Evolutionary conservation across 2,888 invertebrate genomes (phyloP), one percentile per base, ranked within the genome.

Genomic region (Seladonia tumulorum): DNA sequence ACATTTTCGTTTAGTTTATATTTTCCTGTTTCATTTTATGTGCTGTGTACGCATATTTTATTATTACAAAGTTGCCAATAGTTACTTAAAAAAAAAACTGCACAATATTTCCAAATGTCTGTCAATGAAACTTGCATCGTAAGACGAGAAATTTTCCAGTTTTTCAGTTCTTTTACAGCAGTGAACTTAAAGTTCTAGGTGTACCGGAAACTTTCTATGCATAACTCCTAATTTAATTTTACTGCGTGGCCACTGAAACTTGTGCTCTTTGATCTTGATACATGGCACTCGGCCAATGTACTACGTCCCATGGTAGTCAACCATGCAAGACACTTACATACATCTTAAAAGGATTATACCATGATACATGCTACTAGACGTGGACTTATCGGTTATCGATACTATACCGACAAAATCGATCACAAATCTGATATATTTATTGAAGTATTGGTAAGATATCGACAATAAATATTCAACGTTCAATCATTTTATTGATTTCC

Each of bases 261-360:
- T 60, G 12, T 25, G 25, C 60, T 60, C 60, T 60, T 60, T 60
- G 60, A 60, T 60, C 60, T 60, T 29, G 60, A 60, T 60, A 60
- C 10, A 60, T 60, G 60, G 60, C 60, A 29, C 60, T 60, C 60
- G 60, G 25, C 25, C 60, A 60, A 60, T 25, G 60, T 60, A 60
- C 60, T 25, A 14, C n/a, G 60, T 29, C 60, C 25, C 25, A 60
- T 57, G 57, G 8, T 10, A 57, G 57, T n/a, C 8, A n/a, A 22
- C 4, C 57, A n/a, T 60, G 60, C n/a, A 60, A 60, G 60, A 12
- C 29, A 60, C 60, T 25, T 60, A 47, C 47, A 47, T 47, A 47
- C 3, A 45, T 45, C 25, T 60, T 60, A 60, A 29, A 60, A 60
- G 60, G 60, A 25, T 60, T 60, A 60, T 60, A 60, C 25, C 5